A percentile compares a stretch with the other conserved stretches of the same genome.
Conservation (phyloP, 2,888 invertebrate genomes). For the Lypha dubia region DNA sequence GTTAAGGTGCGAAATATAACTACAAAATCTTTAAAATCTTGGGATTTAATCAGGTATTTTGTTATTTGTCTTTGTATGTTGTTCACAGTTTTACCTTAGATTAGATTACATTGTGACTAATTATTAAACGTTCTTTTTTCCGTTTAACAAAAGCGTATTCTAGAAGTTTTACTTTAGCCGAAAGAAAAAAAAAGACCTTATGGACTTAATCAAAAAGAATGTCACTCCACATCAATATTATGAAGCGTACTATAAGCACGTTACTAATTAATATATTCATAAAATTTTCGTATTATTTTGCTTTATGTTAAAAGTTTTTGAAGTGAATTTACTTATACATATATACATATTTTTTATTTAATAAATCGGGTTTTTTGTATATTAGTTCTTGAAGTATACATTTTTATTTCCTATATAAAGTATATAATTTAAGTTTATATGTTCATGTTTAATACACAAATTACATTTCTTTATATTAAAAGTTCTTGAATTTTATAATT, state of each 20-base stretch:
- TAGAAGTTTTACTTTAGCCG: conserved; percentile 15
- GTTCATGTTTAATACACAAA: too few relatives aligned
- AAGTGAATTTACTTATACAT: neutral
- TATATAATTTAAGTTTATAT: too few relatives aligned
- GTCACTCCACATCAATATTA: conserved; percentile 32
- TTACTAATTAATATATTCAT: conserved; percentile 32
- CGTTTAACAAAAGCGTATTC: conserved; percentile 27
- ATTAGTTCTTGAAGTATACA: too few relatives aligned
- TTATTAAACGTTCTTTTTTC: conserved; percentile 20
- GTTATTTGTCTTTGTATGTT: conserved; percentile 14
- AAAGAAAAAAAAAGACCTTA: conserved; percentile 29
- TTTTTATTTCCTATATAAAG: too few relatives aligned
- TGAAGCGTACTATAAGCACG: conserved; percentile 28
- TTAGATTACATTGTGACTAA: conserved; percentile 12
- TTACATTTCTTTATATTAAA: too few relatives aligned
- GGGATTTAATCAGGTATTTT: conserved; percentile 24
- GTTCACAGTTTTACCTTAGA: conserved; percentile 9
- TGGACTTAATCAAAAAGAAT: conserved; percentile 18
- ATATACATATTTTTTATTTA: too few relatives aligned
- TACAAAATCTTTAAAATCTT: conserved; percentile 35
- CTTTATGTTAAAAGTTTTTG: conserved; percentile 33
- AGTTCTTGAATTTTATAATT: too few relatives aligned
- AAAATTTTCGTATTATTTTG: conserved; percentile 33
- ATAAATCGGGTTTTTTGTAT: too few relatives aligned
- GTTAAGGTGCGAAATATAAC: conserved; percentile 23